phyloP scores from a whole-genome alignment of 1,140 invertebrate species.

The Diachasma alloeum region DNA sequence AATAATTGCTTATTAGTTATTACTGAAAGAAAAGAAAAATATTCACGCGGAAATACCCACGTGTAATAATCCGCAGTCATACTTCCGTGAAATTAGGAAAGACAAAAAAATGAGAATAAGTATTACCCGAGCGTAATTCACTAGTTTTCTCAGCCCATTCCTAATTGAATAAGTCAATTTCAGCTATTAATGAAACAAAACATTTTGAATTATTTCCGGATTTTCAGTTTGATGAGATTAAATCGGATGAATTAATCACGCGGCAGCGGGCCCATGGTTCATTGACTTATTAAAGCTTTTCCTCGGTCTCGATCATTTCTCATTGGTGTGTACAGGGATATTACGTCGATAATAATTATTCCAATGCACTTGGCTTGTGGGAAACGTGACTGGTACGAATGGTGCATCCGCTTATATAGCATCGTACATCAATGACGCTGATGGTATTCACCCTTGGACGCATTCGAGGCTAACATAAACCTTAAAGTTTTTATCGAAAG shows the following conservation, averaged over 20 bases:
- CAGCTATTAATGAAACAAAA: too few species aligned
- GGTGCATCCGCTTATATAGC: neutral
- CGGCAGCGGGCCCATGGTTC: neutral
- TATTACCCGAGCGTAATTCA: too few species aligned
- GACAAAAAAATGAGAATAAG: too few species aligned
- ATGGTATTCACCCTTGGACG: neutral
- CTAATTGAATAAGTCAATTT: too few species aligned
- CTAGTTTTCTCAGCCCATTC: too few species aligned
- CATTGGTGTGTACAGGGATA: neutral
- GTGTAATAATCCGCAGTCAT: neutral
- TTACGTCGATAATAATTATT: conserved; percentile 25
- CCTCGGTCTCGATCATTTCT: neutral
- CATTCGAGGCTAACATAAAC: neutral
- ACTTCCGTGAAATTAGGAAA: neutral
- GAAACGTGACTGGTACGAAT: conserved; percentile 18
- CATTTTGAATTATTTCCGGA: too few species aligned
- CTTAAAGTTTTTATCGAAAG: neutral
- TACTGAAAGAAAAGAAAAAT: neutral
- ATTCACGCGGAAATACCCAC: neutral
- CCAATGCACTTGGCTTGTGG: conserved; percentile 20
- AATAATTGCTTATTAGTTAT: neutral
- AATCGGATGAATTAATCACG: neutral
- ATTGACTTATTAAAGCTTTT: neutral
- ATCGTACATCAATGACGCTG: neutral
- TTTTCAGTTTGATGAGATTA: neutral